Evolutionary conservation across 2,888 invertebrate species (phyloP), one percentile per base, ranked within the genome.

Genomic region (Cephonodes hylas): DNA sequence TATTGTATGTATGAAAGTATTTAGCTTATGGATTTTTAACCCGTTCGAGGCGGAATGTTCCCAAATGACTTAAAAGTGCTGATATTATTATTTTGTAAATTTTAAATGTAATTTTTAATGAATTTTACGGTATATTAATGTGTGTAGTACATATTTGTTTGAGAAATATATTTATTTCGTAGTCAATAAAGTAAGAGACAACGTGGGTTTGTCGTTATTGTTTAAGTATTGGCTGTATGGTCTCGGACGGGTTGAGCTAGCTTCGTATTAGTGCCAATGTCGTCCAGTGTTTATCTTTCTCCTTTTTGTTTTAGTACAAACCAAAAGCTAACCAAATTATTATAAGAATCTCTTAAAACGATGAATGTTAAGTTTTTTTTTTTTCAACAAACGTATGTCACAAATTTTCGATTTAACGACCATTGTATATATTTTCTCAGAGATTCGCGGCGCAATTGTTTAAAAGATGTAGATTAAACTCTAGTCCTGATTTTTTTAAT

Each of bases 361-460:
- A 53, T 53, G 31, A n/a, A 53, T 60, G 60, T 64, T 75, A 72
- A 74, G 71, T 64, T 69, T 63, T n/a, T n/a, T n/a, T 27, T 63
- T 42, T 34, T 42, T 27, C 34, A 57, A 58, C 61, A 58, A 45
- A 61, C 58, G 45, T 42, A 75, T 83, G 89, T 89, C 89, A 89
- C 89, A 88, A 89, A 88, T 80, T 77, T 75, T 58, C 64, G 73
- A 82, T 76, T 83, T 77, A 80, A 81, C 76, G 70, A 75, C 71
- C 68, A 67, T 74, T 84, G 82, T 84, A 84, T 74, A 85, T 84
- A 84, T 70, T 69, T 69, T 74, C n/a, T n/a, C 71, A 64, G 76
- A 81, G 80, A 84, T 84, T 87, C 85, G 77, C 83, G 90, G 86
- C 90, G 86, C 84, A 81, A 83, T 80, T 89, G 89, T 88, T 89